These are phyloP conservation scores for Elmis aenea DNA, from an alignment of 2,888 invertebrate species.

Conservation along the genomic window DNA sequence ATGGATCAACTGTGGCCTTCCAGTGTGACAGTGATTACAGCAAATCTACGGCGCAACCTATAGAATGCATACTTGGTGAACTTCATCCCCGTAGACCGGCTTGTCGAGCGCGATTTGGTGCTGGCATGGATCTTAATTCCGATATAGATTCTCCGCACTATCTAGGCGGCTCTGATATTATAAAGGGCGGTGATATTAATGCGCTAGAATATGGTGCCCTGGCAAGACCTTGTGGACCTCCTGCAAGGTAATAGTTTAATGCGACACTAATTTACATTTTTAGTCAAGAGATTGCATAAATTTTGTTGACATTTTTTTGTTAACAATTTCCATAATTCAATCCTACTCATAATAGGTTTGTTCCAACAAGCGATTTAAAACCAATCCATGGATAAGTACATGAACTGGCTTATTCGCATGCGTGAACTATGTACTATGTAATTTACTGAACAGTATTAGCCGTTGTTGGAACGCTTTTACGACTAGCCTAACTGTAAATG, in stretches of 20 bases:
- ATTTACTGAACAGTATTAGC: no score
- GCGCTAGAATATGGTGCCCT: constrained; percentile 49
- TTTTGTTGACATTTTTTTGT: no score
- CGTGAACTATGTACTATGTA: no score
- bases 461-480: no score
- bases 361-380: no score
- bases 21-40: constrained; percentile 58
- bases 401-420: no score
- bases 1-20: constrained; percentile 72
- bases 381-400: no score
- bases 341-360: no score
- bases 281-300: no score
- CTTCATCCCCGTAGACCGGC: constrained; percentile 55
- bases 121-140: constrained; percentile 19
- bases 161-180: constrained; percentile 45
- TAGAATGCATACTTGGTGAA: constrained; percentile 61
- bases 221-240: constrained; percentile 58
- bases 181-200: constrained; percentile 55
- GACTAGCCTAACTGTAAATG: no score
- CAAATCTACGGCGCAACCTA: constrained; percentile 53
- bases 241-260: constrained; percentile 54
- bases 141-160: constrained; percentile 39
- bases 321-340: no score
- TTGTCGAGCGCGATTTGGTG: constrained; percentile 46
- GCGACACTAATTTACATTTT: background rate